phyloP scores from a whole-genome alignment of 2,888 invertebrate species.

The Hyposoter dolosus region DNA sequence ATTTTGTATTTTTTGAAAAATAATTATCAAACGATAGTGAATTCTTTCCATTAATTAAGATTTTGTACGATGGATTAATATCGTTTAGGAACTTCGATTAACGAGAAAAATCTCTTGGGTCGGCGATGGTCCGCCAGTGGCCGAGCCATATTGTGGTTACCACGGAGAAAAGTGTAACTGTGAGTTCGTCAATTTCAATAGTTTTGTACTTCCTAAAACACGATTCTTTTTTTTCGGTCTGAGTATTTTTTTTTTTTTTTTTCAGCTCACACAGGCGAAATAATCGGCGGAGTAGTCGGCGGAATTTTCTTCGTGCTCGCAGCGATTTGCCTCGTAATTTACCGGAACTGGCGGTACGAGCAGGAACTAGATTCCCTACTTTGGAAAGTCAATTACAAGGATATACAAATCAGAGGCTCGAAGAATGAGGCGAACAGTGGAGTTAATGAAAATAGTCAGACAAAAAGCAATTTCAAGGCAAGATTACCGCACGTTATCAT shows the following conservation, averaged over 20 bases:
- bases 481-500: constrained; percentile 5
- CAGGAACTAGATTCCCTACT: constrained; percentile 96
- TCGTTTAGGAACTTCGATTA: constrained; percentile 90
- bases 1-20: neutral
- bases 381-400: constrained; percentile 97
- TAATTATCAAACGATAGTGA: neutral
- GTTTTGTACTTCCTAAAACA: neutral
- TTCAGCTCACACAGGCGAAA: constrained; percentile 93
- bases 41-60: neutral
- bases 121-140: constrained; percentile 90
- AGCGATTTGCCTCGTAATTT: constrained; percentile 91
- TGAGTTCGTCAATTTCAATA: constrained; percentile 86
- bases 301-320: constrained; percentile 90
- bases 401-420: constrained; percentile 91
- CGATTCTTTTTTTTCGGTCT: too few relatives aligned
- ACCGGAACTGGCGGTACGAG: constrained; percentile 97
- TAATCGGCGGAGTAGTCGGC: constrained; percentile 92
- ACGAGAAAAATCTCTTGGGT: constrained; percentile 92
- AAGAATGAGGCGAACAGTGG: constrained; percentile 84
- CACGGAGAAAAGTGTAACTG: constrained; percentile 95
- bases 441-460: constrained; percentile 71
- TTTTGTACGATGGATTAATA: neutral
- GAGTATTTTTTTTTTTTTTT: constrained; percentile 4
- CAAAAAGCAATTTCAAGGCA: constrained; percentile 77
- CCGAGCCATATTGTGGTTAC: constrained; percentile 96